These are phyloP conservation scores for Myiotriccus ornatus DNA, from an alignment of 2,797 vertebrate species.

Conservation along the genomic window DNA sequence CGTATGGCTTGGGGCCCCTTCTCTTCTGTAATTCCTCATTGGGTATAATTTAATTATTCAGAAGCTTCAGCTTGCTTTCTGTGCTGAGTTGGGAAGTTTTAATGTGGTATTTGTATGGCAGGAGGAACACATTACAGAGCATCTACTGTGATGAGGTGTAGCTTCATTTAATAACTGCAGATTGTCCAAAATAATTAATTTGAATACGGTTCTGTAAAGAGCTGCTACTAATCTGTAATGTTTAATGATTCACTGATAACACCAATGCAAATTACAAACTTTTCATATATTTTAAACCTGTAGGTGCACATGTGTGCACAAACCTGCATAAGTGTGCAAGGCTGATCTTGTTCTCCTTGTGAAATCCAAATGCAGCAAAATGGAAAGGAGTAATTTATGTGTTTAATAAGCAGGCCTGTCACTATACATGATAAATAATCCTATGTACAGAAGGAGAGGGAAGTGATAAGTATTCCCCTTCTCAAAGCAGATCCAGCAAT, in stretches of 20 bases:
- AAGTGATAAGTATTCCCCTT: not conserved
- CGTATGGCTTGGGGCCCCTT: fast-evolving
- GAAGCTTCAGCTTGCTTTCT: not conserved
- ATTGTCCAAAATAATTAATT: not conserved
- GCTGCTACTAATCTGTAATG: not conserved
- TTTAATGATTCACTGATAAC: not conserved
- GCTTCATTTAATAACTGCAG: not conserved
- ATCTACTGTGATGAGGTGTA: not conserved
- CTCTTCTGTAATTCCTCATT: not conserved
- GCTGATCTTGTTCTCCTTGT: not conserved
- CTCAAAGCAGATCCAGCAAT: not conserved
- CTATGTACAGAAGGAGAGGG: not conserved
- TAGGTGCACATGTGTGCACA: not conserved
- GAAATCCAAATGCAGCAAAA: not conserved
- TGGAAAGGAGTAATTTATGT: not conserved
- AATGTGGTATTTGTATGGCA: not conserved
- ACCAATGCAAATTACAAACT: not conserved
- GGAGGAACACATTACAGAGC: not conserved
- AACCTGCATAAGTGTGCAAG: not conserved
- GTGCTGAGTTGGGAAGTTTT: not conserved
- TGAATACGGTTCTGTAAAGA: not conserved
- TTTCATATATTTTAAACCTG: not conserved
- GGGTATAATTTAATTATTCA: not conserved
- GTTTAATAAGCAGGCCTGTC: not conserved
- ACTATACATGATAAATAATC: not conserved